Evolutionary conservation across 1,140 invertebrate genomes (phyloP), one percentile per base, ranked within the genome.

Genomic region (Philotrypesis tridentata): DNA sequence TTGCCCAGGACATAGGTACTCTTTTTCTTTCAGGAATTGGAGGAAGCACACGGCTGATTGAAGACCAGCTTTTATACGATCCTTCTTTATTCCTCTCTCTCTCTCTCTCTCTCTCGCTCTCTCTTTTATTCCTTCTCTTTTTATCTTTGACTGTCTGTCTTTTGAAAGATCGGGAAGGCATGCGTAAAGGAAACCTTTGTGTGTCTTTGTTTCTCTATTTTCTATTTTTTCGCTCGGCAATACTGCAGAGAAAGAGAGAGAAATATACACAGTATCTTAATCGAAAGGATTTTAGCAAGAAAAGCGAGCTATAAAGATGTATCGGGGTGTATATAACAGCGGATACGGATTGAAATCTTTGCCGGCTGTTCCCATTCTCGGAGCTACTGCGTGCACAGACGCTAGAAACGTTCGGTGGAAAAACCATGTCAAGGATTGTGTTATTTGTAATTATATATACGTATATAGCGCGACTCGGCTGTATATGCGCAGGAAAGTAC

Each of bases 21-120:
- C 74, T 65, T 77, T 75, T 67, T 33, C 61, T 67, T 77, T 67
- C 61, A 40, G 33, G 25, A 77, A n/a, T 74, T 17, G 17, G 37
- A 12, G 21, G n/a, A 67, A 21, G 48, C 33, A 67, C 31, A 29
- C 48, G 60, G 29, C 33, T 5, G 55, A 75, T 21, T 8, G 27
- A 75, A 63, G 73, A 29, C 27, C 12, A 63, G 48, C 55, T 75
- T 73, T 75, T 75, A n/a, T n/a, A 75, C 60, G 43, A 63, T 37
- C 33, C 25, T 61, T 65, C 61, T 67, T 77, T 33, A 33, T 77
- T 67, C 40, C 60, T 37, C 9, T 37, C 33, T 37, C 33, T 37
- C 9, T 73, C 25, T 12, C 1, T 25, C 37, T 43, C n/a, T 33
- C 17, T 31, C 48, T 74, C 17, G 14, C n/a, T 73, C 11, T 48